Percentiles rank a stretch among this genome's conserved stretches.
These are phyloP conservation scores for Spisula subtruncata DNA, from an alignment of 2,888 invertebrate genomes.

Conservation along the genomic window DNA sequence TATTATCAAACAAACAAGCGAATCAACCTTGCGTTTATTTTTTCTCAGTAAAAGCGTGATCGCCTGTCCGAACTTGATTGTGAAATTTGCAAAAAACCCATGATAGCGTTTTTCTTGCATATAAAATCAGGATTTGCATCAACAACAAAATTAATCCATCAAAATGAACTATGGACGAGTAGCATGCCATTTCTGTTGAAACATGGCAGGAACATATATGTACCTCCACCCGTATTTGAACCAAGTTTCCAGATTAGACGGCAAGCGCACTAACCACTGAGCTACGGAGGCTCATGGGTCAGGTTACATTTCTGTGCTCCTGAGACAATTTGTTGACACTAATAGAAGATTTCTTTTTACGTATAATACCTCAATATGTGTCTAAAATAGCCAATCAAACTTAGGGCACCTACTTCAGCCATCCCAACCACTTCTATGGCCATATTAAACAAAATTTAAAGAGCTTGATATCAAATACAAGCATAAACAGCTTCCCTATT, in stretches of 20 bases:
- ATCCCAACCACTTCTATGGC: background rate
- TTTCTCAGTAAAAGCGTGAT: background rate
- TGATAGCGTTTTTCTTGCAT: background rate
- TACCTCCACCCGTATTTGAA: too few relatives aligned
- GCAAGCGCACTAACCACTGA: too few relatives aligned
- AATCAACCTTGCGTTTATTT: conserved; percentile 20
- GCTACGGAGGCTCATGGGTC: too few relatives aligned
- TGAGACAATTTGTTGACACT: background rate
- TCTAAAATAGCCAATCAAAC: too few relatives aligned
- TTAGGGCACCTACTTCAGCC: background rate
- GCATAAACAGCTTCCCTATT: too few relatives aligned
- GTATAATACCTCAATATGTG: background rate
- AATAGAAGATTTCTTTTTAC: too few relatives aligned
- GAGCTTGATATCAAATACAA: too few relatives aligned
- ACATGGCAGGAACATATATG: too few relatives aligned
- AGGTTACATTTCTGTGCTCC: background rate
- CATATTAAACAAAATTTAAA: too few relatives aligned
- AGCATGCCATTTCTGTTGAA: too few relatives aligned
- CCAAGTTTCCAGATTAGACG: too few relatives aligned
- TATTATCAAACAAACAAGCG: conserved; percentile 7
- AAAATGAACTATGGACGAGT: background rate
- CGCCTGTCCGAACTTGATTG: background rate
- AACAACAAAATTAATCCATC: background rate
- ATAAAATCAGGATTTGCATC: background rate
- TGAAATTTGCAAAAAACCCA: background rate